These are phyloP conservation scores for Diprion similis DNA, from an alignment of 1,140 invertebrate species.

Conservation along the genomic window DNA sequence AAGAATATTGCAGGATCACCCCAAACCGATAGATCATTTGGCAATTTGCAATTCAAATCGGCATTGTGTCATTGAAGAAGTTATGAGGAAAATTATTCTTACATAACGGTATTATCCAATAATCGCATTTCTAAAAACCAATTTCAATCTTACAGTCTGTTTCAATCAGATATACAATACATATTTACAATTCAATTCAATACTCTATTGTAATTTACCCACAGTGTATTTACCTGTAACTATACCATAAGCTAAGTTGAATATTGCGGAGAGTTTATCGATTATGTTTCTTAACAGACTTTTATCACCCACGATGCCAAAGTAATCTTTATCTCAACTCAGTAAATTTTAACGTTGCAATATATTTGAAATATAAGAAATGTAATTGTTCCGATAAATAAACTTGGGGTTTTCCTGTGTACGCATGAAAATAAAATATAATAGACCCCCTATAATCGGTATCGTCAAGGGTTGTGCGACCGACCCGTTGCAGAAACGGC, in stretches of 20 bases:
- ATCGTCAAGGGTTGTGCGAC: conserved; percentile 38
- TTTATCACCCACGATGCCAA: neutral
- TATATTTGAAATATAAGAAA: neutral
- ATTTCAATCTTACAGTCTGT: neutral
- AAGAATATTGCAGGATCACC: neutral
- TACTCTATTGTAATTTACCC: neutral
- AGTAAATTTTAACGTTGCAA: neutral
- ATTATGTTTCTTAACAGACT: neutral
- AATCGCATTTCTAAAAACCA: neutral
- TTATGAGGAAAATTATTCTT: no score
- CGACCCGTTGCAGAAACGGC: conserved; percentile 39
- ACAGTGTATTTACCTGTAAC: no score
- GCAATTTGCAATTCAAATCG: neutral
- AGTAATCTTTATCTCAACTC: no score
- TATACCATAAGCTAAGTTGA: no score
- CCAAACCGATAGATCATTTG: neutral
- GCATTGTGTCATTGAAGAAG: no score
- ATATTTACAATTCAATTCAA: neutral
- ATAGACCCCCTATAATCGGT: neutral
- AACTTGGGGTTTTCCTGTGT: neutral
- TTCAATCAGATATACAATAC: neutral
- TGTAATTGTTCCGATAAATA: neutral
- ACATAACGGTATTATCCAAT: no score
- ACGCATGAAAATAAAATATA: neutral
- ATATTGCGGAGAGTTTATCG: neutral